These are phyloP conservation scores for Pheosia gnoma DNA, from an alignment of 2,888 invertebrate genomes.

Conservation along the genomic window DNA sequence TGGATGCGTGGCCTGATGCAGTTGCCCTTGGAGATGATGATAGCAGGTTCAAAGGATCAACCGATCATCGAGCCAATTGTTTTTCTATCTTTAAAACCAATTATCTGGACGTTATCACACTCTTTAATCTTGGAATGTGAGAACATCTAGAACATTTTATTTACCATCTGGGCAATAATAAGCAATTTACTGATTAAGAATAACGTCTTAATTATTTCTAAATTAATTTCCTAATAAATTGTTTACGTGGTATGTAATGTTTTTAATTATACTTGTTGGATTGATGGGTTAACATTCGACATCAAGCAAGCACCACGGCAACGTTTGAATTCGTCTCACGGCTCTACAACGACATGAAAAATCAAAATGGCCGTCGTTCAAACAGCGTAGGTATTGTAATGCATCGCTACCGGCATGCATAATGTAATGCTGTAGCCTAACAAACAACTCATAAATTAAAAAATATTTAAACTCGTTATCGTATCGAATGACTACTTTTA, in stretches of 20 bases:
- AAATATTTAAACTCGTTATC: constrained; percentile 41
- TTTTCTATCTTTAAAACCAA: constrained; percentile 6
- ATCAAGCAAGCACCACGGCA: not conserved
- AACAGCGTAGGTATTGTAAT: not conserved
- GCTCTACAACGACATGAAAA: not conserved
- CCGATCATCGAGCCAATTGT: constrained; percentile 24
- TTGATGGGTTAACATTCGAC: no score
- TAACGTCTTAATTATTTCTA: not conserved
- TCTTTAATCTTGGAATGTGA: not conserved
- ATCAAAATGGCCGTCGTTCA: not conserved
- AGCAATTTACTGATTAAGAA: not conserved
- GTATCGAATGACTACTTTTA: constrained; percentile 39
- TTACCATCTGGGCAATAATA: no score
- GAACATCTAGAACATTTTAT: not conserved
- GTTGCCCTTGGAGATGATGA: no score
- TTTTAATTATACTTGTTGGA: no score
- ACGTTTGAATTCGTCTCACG: not conserved
- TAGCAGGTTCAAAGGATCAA: constrained; percentile 20
- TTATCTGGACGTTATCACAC: not conserved
- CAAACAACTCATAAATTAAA: constrained; percentile 11
- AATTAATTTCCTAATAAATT: not conserved
- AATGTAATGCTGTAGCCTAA: not conserved
- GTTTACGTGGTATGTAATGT: not conserved
- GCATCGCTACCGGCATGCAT: constrained; percentile 1
- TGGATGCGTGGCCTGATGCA: no score